Evolutionary conservation across 2,888 invertebrate genomes (phyloP), one percentile per base, ranked within the genome.

Genomic region (Elmis aenea): DNA sequence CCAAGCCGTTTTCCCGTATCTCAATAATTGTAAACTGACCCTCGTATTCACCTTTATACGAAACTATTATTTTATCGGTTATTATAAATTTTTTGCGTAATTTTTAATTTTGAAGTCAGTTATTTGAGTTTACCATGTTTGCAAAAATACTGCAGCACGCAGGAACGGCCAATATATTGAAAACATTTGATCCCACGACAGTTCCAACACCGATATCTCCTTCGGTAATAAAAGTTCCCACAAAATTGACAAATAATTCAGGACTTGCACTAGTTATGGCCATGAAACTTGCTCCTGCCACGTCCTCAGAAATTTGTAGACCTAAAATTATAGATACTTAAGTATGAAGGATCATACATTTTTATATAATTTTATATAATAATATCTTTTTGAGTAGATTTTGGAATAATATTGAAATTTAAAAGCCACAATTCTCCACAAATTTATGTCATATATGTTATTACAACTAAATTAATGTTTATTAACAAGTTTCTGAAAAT

Each of bases 261-360:
- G 88, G 88, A 27, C 85, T 83, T 0, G 85, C 84, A 33, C 85
- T 86, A 0, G 87, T 88, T 0, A 85, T 79, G 1, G 88, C 88
- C 88, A 89, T 89, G 57, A 89, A 84, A 0, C 88, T 89, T 1
- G 87, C 88, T 0, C 87, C 87, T 0, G 87, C 86, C 11, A 89
- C 80, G 56, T 89, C 88, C 41, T 77, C 73, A 2, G 76, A 72
- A 66, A 83, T 72, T 26, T 75, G 65, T 25, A 80, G 55, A 27
- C 71, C 80, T 81, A 52, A 2, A 50, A 20, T n/a, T n/a, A n/a
- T n/a, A n/a, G n/a, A n/a, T n/a, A n/a, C n/a, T n/a, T n/a, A n/a
- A n/a, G n/a, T n/a, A n/a, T n/a, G n/a, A n/a, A n/a, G n/a, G n/a
- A n/a, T n/a, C n/a, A n/a, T n/a, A n/a, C n/a, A n/a, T n/a, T n/a